Evolutionary conservation across 2,113 vertebrate species (phyloP).

Genomic region (Triplophysa dalaica): DNA sequence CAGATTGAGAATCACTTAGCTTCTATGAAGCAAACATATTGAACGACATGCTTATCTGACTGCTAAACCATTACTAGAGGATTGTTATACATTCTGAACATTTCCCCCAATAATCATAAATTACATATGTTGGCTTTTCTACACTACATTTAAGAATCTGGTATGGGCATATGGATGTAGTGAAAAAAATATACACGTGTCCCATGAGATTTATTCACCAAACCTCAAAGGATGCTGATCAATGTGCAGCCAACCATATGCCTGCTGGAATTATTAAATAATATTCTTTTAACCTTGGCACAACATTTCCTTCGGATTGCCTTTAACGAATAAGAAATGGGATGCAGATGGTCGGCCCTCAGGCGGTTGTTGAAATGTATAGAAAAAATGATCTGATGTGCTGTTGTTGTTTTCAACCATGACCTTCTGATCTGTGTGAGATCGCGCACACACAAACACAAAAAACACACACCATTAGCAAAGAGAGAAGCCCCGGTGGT

Average conservation of each 20-base stretch:
- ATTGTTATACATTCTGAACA: background rate
- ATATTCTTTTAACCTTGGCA: constrained; percentile 41
- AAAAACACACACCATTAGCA: background rate
- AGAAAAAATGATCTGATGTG: constrained; percentile 27
- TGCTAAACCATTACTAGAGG: background rate
- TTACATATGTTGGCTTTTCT: background rate
- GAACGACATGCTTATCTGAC: background rate
- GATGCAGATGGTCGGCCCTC: constrained; percentile 36
- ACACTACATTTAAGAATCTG: background rate
- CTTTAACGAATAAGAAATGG: constrained; percentile 27
- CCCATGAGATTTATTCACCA: background rate
- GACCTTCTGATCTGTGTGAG: constrained; percentile 36
- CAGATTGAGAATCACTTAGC: background rate
- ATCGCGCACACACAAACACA: background rate
- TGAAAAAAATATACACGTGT: background rate
- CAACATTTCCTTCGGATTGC: constrained; percentile 25
- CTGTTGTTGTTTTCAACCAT: constrained; percentile 28
- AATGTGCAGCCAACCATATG: constrained; percentile 12
- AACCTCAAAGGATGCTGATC: constrained; percentile 32
- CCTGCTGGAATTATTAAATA: constrained; percentile 40
- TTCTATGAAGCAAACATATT: background rate
- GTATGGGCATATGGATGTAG: background rate
- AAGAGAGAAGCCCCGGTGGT: background rate
- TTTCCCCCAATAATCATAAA: background rate
- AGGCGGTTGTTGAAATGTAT: constrained; percentile 26